phyloP scores from a whole-genome alignment of 2,797 vertebrate genomes.

The Gorsachius magnificus region DNA sequence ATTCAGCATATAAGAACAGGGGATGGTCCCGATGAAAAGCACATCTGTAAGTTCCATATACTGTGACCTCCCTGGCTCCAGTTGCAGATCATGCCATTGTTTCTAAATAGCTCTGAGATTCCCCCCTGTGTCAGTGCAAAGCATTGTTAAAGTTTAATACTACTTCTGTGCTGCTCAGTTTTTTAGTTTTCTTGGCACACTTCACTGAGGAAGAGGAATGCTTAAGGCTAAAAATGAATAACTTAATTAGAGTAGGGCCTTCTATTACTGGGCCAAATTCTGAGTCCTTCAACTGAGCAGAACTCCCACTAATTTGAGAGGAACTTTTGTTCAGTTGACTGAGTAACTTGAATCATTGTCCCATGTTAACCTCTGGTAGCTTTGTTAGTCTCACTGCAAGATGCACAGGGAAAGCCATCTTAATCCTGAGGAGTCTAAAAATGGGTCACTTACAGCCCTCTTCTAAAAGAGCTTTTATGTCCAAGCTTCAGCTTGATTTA shows the following conservation, averaged over 20 bases:
- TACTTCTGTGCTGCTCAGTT: neutral
- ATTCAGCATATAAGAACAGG: neutral
- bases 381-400: neutral
- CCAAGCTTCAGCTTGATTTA: neutral
- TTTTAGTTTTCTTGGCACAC: constrained; percentile 29
- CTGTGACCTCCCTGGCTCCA: neutral
- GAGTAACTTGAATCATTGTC: constrained; percentile 26
- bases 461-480: neutral
- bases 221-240: constrained; percentile 45
- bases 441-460: neutral
- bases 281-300: constrained; percentile 14
- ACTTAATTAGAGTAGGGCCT: constrained; percentile 16
- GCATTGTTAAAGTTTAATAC: constrained; percentile 31
- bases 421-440: neutral
- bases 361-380: constrained; percentile 10
- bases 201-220: neutral
- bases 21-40: neutral
- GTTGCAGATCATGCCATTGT: constrained; percentile 1
- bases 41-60: neutral
- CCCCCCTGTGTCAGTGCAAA: neutral
- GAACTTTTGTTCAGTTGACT: constrained; percentile 39
- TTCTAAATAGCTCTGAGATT: constrained; percentile 15
- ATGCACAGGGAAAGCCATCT: neutral
- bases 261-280: constrained; percentile 31
- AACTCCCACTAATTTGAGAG: constrained; percentile 35